Evolutionary conservation across 2,113 vertebrate genomes (phyloP).

Genomic region (Furnarius figulus): DNA sequence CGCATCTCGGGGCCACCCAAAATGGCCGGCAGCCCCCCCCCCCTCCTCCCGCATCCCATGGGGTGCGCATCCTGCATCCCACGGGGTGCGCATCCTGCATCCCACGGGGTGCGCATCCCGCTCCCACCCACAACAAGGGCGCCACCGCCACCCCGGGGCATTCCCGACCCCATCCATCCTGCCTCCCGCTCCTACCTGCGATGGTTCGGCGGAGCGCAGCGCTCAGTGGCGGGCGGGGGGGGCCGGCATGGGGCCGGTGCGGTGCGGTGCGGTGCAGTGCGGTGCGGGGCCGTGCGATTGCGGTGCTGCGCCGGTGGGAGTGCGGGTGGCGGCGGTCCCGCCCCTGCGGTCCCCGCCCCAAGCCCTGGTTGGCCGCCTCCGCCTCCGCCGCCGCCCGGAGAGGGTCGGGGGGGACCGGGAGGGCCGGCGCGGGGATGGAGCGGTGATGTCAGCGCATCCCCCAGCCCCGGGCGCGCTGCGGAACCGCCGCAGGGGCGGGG

Average conservation of each 20-base stretch:
- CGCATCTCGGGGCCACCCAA: not conserved
- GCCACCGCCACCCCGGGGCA: no score
- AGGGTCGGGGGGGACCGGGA: not conserved
- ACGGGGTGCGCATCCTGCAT: no score
- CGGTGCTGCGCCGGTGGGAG: no score
- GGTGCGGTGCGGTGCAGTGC: no score
- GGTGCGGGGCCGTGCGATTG: no score
- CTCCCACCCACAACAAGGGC: no score
- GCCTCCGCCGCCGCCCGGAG: not conserved
- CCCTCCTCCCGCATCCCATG: no score
- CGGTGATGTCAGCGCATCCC: conserved; percentile 13
- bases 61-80: no score
- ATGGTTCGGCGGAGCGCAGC: no score
- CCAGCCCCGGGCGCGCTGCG: not conserved
- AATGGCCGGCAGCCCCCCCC: not conserved
- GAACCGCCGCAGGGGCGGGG: not conserved
- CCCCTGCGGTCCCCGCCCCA: not conserved
- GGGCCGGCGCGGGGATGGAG: not conserved
- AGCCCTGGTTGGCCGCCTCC: not conserved
- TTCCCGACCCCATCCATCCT: not conserved
- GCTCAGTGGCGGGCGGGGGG: no score
- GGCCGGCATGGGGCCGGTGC: no score
- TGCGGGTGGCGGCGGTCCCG: not conserved
- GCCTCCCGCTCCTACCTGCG: no score
- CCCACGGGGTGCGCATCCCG: not conserved